Percentiles rank a stretch among this genome's conserved stretches.
Conservation (phyloP, 1,140 invertebrate genomes). For the Drosophila ananassae region DNA sequence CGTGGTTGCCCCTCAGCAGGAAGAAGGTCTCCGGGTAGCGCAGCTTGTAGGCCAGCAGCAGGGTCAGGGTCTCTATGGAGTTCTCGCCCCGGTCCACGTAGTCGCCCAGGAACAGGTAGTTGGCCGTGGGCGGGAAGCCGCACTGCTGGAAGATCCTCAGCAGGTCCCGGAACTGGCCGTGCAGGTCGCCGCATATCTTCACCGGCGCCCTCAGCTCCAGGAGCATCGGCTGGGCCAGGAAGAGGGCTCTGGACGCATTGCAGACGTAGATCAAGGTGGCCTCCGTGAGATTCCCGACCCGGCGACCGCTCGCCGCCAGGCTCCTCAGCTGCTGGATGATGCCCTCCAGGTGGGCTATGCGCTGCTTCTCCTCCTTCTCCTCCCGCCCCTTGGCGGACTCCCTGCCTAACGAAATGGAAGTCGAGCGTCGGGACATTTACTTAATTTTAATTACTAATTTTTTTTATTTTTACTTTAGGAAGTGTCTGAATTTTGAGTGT, state of each 20-base stretch:
- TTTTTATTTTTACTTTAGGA: neutral
- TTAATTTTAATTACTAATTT: neutral
- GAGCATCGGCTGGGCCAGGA: slow-evolving; percentile 44
- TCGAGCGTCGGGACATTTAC: neutral
- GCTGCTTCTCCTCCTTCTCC: slow-evolving; percentile 3
- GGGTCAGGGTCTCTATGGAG: slow-evolving; percentile 28
- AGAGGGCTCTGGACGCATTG: slow-evolving; percentile 3
- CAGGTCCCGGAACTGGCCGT: slow-evolving; percentile 40
- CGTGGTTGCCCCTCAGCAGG: slow-evolving; percentile 86
- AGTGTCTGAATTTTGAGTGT: neutral
- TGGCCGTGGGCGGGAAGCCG: slow-evolving; percentile 18
- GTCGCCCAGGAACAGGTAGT: slow-evolving; percentile 45
- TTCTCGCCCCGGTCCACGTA: slow-evolving; percentile 41
- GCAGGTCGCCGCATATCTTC: slow-evolving; percentile 45
- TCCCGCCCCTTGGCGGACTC: neutral
- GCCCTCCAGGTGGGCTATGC: slow-evolving; percentile 6
- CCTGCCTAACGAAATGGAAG: neutral
- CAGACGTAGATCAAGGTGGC: slow-evolving; percentile 1
- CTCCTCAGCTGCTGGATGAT: slow-evolving; percentile 18
- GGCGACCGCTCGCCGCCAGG: neutral
- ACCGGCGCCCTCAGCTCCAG: slow-evolving; percentile 37
- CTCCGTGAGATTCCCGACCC: neutral
- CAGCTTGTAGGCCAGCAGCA: slow-evolving; percentile 39
- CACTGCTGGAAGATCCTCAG: slow-evolving; percentile 39
- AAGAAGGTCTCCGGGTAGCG: slow-evolving; percentile 40